A percentile compares a stretch with the other conserved stretches of the same genome.
phyloP scores from a whole-genome alignment of 1,140 invertebrate genomes.

The Eupristina koningsbergeri region DNA sequence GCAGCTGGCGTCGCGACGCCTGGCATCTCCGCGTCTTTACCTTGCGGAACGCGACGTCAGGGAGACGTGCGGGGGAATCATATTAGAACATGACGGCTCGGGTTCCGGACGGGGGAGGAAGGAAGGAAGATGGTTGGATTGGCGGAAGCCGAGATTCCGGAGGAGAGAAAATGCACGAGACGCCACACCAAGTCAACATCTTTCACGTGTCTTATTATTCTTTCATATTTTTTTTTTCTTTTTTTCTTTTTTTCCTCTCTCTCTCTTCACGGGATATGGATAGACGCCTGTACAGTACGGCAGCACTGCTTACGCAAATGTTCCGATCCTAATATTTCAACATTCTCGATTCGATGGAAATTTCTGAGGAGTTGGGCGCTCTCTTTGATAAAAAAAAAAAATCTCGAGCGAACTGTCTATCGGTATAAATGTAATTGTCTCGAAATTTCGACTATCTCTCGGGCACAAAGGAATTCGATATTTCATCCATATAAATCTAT shows the following conservation, averaged over 20 bases:
- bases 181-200: slow-evolving; percentile 26
- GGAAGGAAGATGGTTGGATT: neutral
- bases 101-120: neutral
- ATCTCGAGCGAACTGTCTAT: neutral
- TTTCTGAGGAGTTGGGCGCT: neutral
- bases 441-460: neutral
- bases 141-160: neutral
- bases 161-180: neutral
- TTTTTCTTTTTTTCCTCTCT: too few relatives aligned
- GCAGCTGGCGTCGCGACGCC: slow-evolving; percentile 12
- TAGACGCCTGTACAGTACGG: neutral
- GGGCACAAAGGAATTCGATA: neutral
- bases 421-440: neutral
- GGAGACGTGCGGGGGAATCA: slow-evolving; percentile 15
- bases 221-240: slow-evolving; percentile 6
- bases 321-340: neutral
- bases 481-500: neutral
- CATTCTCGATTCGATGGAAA: neutral
- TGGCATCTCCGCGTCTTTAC: slow-evolving; percentile 4
- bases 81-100: slow-evolving; percentile 22
- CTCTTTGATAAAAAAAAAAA: neutral
- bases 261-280: neutral
- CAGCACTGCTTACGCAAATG: neutral
- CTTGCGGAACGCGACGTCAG: neutral
- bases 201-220: slow-evolving; percentile 20